phyloP scores from a whole-genome alignment of 2,113 vertebrate genomes.

The Tinamus guttatus region DNA sequence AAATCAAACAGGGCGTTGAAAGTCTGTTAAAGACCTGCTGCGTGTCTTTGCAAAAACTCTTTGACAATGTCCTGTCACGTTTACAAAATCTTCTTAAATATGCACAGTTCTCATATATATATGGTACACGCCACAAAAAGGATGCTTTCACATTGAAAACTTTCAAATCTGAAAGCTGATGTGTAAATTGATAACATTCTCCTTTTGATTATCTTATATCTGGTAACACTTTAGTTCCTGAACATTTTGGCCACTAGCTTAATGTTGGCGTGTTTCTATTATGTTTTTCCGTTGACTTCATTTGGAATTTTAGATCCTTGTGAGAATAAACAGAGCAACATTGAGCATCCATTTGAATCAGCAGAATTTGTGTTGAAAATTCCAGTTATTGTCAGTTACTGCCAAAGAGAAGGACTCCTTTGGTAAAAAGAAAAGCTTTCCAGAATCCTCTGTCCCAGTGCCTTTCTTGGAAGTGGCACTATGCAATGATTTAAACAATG shows the following conservation, averaged over 20 bases:
- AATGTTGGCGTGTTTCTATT: background rate
- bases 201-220: background rate
- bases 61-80: background rate
- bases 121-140: background rate
- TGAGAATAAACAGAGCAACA: background rate
- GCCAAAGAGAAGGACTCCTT: background rate
- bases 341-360: background rate
- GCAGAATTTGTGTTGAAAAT: conserved; percentile 8
- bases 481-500: background rate
- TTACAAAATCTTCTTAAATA: background rate
- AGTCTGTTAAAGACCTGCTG: background rate
- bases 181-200: background rate
- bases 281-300: background rate
- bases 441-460: background rate
- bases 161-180: background rate
- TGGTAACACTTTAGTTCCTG: background rate
- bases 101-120: background rate
- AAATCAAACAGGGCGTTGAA: background rate
- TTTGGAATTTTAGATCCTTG: background rate
- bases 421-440: conserved; percentile 25
- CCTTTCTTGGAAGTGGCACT: background rate
- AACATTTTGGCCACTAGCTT: background rate
- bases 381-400: background rate
- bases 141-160: background rate
- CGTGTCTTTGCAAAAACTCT: background rate